Evolutionary conservation across 2,888 invertebrate species (phyloP).

Genomic region (Proisotoma minuta): DNA sequence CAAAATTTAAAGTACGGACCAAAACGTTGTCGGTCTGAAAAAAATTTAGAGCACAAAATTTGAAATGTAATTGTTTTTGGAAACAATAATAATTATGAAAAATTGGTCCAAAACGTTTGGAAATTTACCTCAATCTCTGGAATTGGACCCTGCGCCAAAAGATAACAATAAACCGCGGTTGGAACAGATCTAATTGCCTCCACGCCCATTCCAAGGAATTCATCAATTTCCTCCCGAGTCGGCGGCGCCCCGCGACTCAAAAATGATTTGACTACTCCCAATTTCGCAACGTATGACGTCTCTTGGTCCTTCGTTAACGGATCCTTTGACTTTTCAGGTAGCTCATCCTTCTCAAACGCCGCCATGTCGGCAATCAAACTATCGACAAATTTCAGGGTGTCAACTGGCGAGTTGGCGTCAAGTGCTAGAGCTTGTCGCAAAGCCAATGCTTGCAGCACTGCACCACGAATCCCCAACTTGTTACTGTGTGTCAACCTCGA

Average conservation of each 20-base stretch:
- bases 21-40: constrained; percentile 58
- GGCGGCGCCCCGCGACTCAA: constrained; percentile 52
- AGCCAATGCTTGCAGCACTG: constrained; percentile 49
- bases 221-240: background rate
- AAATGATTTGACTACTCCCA: constrained; percentile 56
- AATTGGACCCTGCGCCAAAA: constrained; percentile 57
- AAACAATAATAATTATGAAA: background rate
- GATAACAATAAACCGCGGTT: constrained; percentile 66
- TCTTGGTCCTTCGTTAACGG: constrained; percentile 23
- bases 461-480: constrained; percentile 49
- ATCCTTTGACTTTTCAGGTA: constrained; percentile 51
- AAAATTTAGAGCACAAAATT: background rate
- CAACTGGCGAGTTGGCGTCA: constrained; percentile 37
- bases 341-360: constrained; percentile 45
- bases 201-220: constrained; percentile 59
- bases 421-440: constrained; percentile 49
- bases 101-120: background rate
- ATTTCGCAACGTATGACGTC: constrained; percentile 57
- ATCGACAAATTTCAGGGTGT: constrained; percentile 55
- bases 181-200: constrained; percentile 66
- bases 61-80: background rate
- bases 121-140: constrained; percentile 53
- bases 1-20: constrained; percentile 63
- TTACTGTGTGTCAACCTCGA: constrained; percentile 62
- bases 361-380: constrained; percentile 57